phyloP scores from a whole-genome alignment of 2,113 vertebrate species.

The Trogon melanurus region DNA sequence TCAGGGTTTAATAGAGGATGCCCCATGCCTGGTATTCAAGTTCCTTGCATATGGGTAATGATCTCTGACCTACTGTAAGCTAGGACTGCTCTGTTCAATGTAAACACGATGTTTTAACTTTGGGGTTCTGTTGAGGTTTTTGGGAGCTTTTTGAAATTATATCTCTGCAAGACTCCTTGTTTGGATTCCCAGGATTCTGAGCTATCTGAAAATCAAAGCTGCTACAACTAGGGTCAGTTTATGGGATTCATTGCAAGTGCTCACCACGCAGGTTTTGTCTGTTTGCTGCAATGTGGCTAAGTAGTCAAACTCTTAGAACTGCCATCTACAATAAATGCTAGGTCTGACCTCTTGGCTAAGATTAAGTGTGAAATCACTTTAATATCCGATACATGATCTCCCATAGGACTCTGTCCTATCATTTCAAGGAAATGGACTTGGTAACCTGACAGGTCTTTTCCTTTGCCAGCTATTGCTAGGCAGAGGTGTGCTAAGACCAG shows the following conservation, averaged over 20 bases:
- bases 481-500: neutral
- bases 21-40: neutral
- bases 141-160: slow-evolving; percentile 11
- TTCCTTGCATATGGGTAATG: neutral
- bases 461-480: neutral
- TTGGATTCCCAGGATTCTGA: neutral
- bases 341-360: slow-evolving; percentile 6
- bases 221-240: neutral
- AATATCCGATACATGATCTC: neutral
- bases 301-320: neutral
- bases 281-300: neutral
- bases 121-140: neutral
- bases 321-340: neutral
- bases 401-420: neutral
- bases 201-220: slow-evolving; percentile 39
- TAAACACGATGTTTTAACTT: neutral
- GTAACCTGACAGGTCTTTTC: neutral
- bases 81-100: neutral
- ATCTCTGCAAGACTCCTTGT: neutral
- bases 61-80: neutral
- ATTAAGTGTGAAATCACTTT: slow-evolving; percentile 35
- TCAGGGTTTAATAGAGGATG: slow-evolving; percentile 43
- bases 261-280: neutral
- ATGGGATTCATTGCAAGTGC: neutral
- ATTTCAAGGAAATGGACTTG: neutral